These are phyloP conservation scores for Cydia pomonella DNA, from an alignment of 1,140 invertebrate species.

Conservation along the genomic window DNA sequence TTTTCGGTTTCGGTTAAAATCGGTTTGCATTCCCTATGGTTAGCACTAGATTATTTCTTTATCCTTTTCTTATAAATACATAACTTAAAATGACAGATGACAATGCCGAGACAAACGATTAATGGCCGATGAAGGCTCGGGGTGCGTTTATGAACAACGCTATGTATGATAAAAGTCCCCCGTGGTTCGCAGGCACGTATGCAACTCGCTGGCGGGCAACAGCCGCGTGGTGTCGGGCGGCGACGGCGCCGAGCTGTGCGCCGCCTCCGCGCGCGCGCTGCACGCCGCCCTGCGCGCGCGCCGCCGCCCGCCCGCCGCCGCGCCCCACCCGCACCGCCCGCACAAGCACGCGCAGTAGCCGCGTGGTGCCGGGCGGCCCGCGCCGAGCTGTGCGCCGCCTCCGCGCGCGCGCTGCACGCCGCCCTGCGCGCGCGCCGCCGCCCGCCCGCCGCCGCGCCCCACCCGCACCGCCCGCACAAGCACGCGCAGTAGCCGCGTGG, in stretches of 20 bases:
- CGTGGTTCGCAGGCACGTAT: slow-evolving; percentile 57
- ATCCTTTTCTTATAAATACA: too few species aligned
- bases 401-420: slow-evolving; percentile 54
- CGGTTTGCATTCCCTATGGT: too few species aligned
- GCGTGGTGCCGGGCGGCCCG: slow-evolving; percentile 54
- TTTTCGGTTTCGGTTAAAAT: too few species aligned
- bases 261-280: slow-evolving; percentile 51
- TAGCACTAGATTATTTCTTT: too few species aligned
- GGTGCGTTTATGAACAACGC: slow-evolving; percentile 35
- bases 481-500: slow-evolving; percentile 47
- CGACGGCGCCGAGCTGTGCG: slow-evolving; percentile 65
- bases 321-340: slow-evolving; percentile 39
- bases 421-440: slow-evolving; percentile 44
- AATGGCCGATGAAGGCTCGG: slow-evolving; percentile 57
- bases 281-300: slow-evolving; percentile 46
- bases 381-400: slow-evolving; percentile 53
- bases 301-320: slow-evolving; percentile 32
- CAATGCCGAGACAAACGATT: slow-evolving; percentile 48
- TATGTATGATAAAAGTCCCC: too few species aligned
- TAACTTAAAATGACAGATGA: too few species aligned
- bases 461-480: slow-evolving; percentile 40
- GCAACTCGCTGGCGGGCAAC: slow-evolving; percentile 61
- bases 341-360: slow-evolving; percentile 40
- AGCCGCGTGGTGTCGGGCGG: slow-evolving; percentile 53
- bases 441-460: slow-evolving; percentile 12